A percentile compares a stretch with the other conserved stretches of the same genome.
phyloP scores from a whole-genome alignment of 2,888 invertebrate genomes.

The Chymomyza fuscimana region DNA sequence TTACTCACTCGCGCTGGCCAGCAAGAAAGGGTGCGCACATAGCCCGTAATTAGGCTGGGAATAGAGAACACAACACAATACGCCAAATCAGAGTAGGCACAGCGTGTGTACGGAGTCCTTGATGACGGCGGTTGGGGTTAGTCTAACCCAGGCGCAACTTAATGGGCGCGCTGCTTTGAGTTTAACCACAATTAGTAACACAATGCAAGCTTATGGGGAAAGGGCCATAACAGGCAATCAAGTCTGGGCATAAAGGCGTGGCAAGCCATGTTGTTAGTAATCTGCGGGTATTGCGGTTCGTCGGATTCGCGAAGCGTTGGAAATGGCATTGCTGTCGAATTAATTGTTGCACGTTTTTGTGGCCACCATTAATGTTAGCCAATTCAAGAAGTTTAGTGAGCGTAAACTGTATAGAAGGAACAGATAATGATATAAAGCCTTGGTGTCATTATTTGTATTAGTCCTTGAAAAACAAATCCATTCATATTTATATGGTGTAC shows the following conservation, averaged over 20 bases:
- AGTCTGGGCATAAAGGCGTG: neutral
- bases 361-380: neutral
- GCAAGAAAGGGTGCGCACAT: neutral
- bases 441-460: neutral
- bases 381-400: neutral
- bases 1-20: neutral
- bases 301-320: slow-evolving; percentile 9
- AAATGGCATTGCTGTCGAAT: slow-evolving; percentile 51
- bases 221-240: neutral
- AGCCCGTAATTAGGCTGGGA: neutral
- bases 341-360: slow-evolving; percentile 51
- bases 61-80: neutral
- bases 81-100: neutral
- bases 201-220: neutral
- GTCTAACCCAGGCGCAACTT: neutral
- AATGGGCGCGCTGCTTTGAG: neutral
- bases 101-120: neutral
- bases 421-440: neutral
- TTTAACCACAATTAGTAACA: neutral
- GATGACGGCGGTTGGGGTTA: neutral
- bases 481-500: no score
- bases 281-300: neutral
- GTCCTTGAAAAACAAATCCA: neutral
- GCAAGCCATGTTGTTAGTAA: neutral
- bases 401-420: neutral